Base-by-base conservation (phyloP, 2,797 vertebrate species). In the Geotrypetes seraphini region DNA sequence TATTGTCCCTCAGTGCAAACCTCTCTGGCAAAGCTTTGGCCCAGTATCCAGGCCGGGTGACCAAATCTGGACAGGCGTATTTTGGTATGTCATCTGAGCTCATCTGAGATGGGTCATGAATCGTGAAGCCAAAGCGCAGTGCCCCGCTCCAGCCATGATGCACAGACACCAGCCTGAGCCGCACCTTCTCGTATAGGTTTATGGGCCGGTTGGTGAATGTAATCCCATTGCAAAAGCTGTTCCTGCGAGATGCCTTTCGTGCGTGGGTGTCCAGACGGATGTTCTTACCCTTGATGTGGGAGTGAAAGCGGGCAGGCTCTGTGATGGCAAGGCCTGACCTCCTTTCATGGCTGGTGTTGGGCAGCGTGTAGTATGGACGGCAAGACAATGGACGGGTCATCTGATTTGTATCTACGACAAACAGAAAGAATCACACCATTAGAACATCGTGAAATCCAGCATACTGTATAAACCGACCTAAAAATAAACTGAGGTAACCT, bases 201-300 rank as follows among this genome's bases (percentile, higher is more conserved):
- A 99, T 86, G 6, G 95, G 92, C 27, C 91, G 69, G 53, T 96
- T 90, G 53, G 91, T 97, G 75, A 99, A 98, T 2, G 95, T 97
- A 71, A 97, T 82, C 7, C 96, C 96, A 0, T 98, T 96, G 57
- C 95, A 99, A 78, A 99, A 99, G 53, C 95, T 99, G 83, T 92
- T 97, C 49, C 92, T 90, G 31, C 96, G 87, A 0, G 86, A 93
- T 46, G 96, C 96, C 9, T 83, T 82, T 25, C 91, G 89, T 30
- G 91, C 90, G 53, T 97, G 90, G 13, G 88, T 82, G 3, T 96
- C 96, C 66, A 99, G 79, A 1, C 91, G 75, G 59, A 99, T 90
- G 19, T 98, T 96, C 72, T 97, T 97, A 63, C 96, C 96, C 65
- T 98, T 98, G 66, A 92, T 84, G 13, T 95, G 90, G 1, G 91